Evolutionary conservation across 2,888 invertebrate species (phyloP), one percentile per base, ranked within the genome.

Genomic region (Candidula unifasciata): DNA sequence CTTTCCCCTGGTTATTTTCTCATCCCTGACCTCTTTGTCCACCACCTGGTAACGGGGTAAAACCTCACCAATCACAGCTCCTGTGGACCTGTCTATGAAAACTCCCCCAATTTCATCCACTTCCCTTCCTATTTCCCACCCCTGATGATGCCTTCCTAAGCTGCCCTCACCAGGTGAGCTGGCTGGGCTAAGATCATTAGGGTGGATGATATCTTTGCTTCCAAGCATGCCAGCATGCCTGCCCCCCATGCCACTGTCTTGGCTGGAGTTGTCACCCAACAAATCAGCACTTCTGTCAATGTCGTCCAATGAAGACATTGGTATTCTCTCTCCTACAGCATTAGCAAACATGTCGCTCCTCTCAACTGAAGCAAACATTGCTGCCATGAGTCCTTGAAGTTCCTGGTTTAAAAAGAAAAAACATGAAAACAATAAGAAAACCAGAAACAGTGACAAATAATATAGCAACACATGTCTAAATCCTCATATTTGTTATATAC

Each of bases 211-310:
- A 60, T 71, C 60, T 68, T 76, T 35, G 35, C 78, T 71, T 13
- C 78, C 83, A 60, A 78, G 78, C 80, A 84, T 80, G 74, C 84
- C 80, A 44, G 84, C 84, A 74, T 54, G 84, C 84, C 84, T 80
- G 80, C 80, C 57, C 5, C 76, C 84, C 30, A 79, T 80, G 13
- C 84, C 84, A 54, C 84, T 84, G 37, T 84, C 84, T 35, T 84
- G 80, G 76, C 84, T 84, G 76, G 80, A 76, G 66, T 76, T 80
- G 52, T 83, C 83, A n/a, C 71, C 79, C 27, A 77, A 27, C 16
- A 16, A 76, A 33, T 74, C 73, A 54, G 66, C 80, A 52, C 30
- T 35, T 73, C 80, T 37, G 24, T 84, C 84, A 60, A 84, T 80
- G 54, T 80, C 84, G 54, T 84, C 84, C 35, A 82, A n/a, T 2